A percentile compares a stretch with the other conserved stretches of the same genome.
Evolutionary conservation across 2,888 invertebrate genomes (phyloP).

Genomic region (Eudasyphora cyanicolor): DNA sequence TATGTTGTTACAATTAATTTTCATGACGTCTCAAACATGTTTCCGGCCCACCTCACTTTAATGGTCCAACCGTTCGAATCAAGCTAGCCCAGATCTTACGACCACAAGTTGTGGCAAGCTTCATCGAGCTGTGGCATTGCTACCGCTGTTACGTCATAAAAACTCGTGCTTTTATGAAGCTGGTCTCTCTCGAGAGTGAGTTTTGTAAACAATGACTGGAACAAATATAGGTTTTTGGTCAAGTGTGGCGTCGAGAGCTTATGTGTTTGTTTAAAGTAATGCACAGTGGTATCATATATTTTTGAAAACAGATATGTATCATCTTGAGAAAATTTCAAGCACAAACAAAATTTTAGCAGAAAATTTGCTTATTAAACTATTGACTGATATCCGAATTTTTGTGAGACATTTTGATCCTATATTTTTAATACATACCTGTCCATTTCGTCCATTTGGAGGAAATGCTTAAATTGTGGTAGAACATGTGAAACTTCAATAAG

Average conservation of each 20-base stretch:
- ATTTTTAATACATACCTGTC: too few species aligned
- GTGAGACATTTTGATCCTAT: too few species aligned
- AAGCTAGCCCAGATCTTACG: not conserved
- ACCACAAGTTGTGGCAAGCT: not conserved
- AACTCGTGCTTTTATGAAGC: not conserved
- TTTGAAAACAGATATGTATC: too few species aligned
- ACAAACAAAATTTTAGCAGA: too few species aligned
- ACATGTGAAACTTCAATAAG: too few species aligned
- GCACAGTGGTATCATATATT: too few species aligned
- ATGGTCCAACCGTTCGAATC: not conserved
- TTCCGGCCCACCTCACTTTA: constrained; percentile 65
- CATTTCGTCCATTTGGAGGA: too few species aligned
- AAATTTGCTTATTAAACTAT: too few species aligned
- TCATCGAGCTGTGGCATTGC: not conserved
- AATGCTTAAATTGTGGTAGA: too few species aligned
- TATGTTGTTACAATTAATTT: constrained; percentile 27
- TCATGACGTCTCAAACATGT: constrained; percentile 56
- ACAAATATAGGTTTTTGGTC: not conserved
- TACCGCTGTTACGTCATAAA: constrained; percentile 17
- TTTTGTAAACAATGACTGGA: not conserved
- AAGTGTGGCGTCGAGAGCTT: not conserved
- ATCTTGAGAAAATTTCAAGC: too few species aligned
- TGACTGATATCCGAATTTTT: too few species aligned
- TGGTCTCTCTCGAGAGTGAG: not conserved
- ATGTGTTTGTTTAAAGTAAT: not conserved